Conservation (phyloP, 2,888 invertebrate genomes). For the Sisyra terminalis region DNA sequence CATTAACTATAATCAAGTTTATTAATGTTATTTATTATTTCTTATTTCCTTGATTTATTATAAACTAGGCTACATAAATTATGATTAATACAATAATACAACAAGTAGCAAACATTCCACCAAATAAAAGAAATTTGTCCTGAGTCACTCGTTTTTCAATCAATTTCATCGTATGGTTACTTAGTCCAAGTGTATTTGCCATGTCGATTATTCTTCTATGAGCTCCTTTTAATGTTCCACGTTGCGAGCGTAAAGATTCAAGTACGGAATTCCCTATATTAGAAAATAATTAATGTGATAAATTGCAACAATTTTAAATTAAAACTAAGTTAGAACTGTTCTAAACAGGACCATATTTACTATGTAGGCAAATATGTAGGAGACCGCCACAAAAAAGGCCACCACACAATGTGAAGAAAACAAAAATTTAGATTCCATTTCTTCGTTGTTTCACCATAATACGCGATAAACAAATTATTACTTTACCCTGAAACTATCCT, state of each 20-base stretch:
- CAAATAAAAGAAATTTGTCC: constrained; percentile 76
- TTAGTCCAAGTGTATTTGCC: constrained; percentile 81
- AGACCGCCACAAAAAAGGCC: too few species aligned
- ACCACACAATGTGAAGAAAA: too few species aligned
- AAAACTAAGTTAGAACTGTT: too few species aligned
- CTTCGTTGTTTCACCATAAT: too few species aligned
- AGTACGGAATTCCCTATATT: constrained; percentile 50
- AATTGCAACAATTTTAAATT: too few species aligned
- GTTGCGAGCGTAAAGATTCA: constrained; percentile 66
- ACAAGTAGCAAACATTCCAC: constrained; percentile 73
- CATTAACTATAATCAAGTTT: not conserved
- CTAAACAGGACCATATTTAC: too few species aligned
- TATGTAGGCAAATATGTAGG: too few species aligned
- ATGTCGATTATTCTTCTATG: constrained; percentile 74
- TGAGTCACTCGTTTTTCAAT: constrained; percentile 77
- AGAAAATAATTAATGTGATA: too few species aligned
- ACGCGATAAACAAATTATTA: too few species aligned
- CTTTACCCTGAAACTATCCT: too few species aligned
- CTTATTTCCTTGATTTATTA: constrained; percentile 3
- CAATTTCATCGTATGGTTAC: constrained; percentile 86
- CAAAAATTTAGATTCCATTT: too few species aligned
- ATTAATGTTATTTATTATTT: not conserved
- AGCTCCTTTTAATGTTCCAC: constrained; percentile 71
- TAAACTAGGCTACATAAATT: constrained; percentile 36
- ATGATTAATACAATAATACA: constrained; percentile 66